Evolutionary conservation across 2,113 vertebrate genomes (phyloP).

Genomic region (Neopipo cinnamomea): DNA sequence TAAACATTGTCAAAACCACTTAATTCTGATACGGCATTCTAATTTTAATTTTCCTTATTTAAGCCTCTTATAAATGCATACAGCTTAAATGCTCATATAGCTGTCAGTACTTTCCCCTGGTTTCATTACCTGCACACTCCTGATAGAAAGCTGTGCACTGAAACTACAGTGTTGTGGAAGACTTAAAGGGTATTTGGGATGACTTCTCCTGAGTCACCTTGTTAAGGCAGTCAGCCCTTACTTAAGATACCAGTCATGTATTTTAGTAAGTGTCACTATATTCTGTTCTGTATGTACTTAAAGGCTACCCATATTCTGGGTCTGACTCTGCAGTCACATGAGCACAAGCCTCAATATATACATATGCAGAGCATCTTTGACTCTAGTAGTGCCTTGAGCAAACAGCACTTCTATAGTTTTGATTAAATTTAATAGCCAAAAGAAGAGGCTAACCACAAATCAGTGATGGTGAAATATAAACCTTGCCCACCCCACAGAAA

Average conservation of each 20-base stretch:
- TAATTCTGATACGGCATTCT: background rate
- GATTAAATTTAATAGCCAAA: slow-evolving; percentile 40
- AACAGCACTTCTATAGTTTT: background rate
- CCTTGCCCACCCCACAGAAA: slow-evolving; percentile 20
- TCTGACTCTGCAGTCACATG: background rate
- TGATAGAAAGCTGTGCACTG: background rate
- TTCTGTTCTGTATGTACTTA: background rate
- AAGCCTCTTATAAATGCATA: background rate
- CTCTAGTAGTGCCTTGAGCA: background rate
- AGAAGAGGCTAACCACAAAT: slow-evolving; percentile 46
- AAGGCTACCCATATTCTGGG: background rate
- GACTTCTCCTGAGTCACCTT: background rate
- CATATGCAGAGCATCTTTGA: background rate
- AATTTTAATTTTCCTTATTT: slow-evolving; percentile 39
- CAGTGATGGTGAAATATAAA: slow-evolving; percentile 10
- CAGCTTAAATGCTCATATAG: background rate
- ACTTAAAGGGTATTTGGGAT: background rate
- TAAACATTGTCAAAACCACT: background rate
- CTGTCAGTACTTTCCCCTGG: slow-evolving; percentile 3
- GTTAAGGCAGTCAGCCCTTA: background rate
- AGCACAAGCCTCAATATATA: background rate
- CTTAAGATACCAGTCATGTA: background rate
- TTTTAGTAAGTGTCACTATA: background rate
- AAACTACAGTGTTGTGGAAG: background rate
- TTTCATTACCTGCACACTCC: slow-evolving; percentile 26